Percentiles rank a stretch among this genome's conserved stretches.
These are phyloP conservation scores for Onychostoma macrolepis DNA, from an alignment of 2,113 vertebrate genomes.

Conservation along the genomic window DNA sequence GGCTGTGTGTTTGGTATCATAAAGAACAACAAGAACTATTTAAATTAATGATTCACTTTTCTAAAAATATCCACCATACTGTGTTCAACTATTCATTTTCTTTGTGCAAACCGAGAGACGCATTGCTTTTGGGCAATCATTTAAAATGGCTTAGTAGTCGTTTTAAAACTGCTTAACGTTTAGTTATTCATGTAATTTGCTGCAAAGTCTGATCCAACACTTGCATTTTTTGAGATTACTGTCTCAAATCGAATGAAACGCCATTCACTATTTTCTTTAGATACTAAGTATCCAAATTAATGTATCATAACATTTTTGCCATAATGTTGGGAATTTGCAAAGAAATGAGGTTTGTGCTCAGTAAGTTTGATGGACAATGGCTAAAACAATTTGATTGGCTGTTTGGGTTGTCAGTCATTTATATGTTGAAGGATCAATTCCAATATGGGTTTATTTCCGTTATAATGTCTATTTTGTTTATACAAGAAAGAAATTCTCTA, in stretches of 20 bases:
- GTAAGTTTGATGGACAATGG: not conserved
- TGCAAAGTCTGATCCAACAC: not conserved
- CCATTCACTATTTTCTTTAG: too few species aligned
- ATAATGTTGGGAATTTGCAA: not conserved
- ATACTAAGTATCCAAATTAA: too few species aligned
- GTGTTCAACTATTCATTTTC: not conserved
- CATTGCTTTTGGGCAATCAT: not conserved
- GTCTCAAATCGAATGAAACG: too few species aligned
- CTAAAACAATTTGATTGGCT: too few species aligned
- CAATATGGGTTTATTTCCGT: not conserved
- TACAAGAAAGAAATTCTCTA: not conserved
- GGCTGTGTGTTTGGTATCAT: not conserved
- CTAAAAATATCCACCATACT: not conserved
- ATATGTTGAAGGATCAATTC: not conserved
- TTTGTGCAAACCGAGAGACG: not conserved
- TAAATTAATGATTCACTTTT: not conserved
- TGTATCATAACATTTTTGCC: not conserved
- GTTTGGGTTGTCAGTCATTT: too few species aligned
- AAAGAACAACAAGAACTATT: not conserved
- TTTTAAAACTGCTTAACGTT: not conserved
- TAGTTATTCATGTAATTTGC: not conserved
- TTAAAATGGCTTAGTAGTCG: not conserved
- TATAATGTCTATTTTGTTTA: not conserved
- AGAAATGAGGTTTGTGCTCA: not conserved
- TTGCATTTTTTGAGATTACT: too few species aligned